phyloP scores from a whole-genome alignment of 2,888 invertebrate species.

The Andrena bucephala region DNA sequence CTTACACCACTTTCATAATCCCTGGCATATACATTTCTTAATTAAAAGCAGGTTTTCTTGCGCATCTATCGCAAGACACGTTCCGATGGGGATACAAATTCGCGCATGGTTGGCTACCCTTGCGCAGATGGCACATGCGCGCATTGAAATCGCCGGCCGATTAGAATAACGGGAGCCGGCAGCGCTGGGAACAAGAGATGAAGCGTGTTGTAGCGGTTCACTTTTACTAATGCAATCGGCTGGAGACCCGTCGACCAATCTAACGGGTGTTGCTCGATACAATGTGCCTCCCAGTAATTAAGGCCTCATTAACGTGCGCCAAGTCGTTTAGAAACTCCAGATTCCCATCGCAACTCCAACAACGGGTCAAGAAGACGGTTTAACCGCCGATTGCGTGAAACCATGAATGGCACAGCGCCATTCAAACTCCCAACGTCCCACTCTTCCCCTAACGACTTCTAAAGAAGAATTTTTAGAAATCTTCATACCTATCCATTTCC shows the following conservation, averaged over 20 bases:
- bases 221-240: slow-evolving; percentile 67
- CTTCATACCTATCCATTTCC: neutral
- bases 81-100: neutral
- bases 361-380: neutral
- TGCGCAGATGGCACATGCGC: slow-evolving; percentile 31
- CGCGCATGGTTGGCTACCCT: neutral
- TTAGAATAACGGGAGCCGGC: slow-evolving; percentile 80
- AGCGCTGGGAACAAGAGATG: slow-evolving; percentile 71
- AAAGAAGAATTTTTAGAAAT: neutral
- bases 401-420: neutral
- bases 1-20: too few species aligned
- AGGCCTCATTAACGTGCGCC: slow-evolving; percentile 1
- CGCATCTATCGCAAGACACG: too few species aligned
- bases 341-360: slow-evolving; percentile 11
- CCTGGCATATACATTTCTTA: too few species aligned
- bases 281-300: slow-evolving; percentile 35
- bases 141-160: slow-evolving; percentile 72
- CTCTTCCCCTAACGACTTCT: neutral
- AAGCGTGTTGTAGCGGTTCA: slow-evolving; percentile 49
- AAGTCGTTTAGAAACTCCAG: neutral
- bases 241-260: slow-evolving; percentile 20
- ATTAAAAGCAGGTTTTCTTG: too few species aligned
- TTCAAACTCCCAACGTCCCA: neutral
- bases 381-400: neutral
- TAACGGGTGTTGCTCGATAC: slow-evolving; percentile 42